phyloP scores from a whole-genome alignment of 2,797 vertebrate genomes.

The Danionella dracula region DNA sequence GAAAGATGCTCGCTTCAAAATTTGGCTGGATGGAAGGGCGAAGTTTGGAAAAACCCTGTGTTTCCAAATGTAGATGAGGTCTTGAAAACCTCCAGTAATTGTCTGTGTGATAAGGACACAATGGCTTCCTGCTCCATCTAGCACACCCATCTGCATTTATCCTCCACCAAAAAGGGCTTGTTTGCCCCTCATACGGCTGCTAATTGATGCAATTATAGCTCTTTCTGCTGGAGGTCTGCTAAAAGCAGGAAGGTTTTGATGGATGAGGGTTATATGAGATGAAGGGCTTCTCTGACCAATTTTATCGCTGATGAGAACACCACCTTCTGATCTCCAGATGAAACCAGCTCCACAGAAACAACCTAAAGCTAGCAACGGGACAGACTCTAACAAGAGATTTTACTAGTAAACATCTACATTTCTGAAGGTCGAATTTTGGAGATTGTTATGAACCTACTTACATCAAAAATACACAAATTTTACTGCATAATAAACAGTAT shows the following conservation, averaged over 20 bases:
- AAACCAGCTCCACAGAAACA: neutral
- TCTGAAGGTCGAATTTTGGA: no score
- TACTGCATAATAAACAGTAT: no score
- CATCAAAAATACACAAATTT: no score
- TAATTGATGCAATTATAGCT: slow-evolving; percentile 49
- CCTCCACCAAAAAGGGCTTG: slow-evolving; percentile 26
- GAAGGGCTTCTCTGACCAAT: slow-evolving; percentile 11
- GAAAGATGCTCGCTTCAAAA: no score
- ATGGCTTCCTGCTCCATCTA: slow-evolving; percentile 17
- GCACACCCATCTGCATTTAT: slow-evolving; percentile 36
- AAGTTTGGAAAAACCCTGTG: no score
- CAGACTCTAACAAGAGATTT: neutral
- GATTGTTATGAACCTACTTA: no score
- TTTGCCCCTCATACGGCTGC: slow-evolving; percentile 31
- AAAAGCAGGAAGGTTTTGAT: slow-evolving; percentile 16
- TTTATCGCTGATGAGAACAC: slow-evolving; percentile 34
- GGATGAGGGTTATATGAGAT: neutral
- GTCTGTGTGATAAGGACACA: no score
- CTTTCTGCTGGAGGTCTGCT: slow-evolving; percentile 38
- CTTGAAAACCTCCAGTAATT: no score
- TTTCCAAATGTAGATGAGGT: no score
- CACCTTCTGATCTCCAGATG: slow-evolving; percentile 25
- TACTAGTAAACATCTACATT: no score
- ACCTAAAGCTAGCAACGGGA: neutral
- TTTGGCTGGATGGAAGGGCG: no score